Percentiles rank a stretch among this genome's conserved stretches.
phyloP scores from a whole-genome alignment of 2,888 invertebrate genomes.

The Dryadula phaetusa region DNA sequence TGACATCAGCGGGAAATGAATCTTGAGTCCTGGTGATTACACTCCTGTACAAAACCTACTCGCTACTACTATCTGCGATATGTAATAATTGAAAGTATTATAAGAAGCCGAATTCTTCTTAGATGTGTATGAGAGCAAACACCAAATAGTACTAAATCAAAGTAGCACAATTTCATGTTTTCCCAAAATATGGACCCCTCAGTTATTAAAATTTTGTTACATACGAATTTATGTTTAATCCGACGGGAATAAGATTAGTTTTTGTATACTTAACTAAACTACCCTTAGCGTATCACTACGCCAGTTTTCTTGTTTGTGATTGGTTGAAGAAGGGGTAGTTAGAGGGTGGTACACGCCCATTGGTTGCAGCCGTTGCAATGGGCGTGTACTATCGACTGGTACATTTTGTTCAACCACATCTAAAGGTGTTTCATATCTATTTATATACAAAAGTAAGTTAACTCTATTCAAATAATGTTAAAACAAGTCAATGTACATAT shows the following conservation, averaged over 20 bases:
- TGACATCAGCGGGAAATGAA: conserved; percentile 85
- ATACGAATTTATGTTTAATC: conserved; percentile 48
- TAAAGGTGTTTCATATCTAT: neutral
- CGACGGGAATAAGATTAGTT: conserved; percentile 20
- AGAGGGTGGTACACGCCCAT: conserved; percentile 61
- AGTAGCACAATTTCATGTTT: conserved; percentile 62
- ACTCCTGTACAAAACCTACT: conserved; percentile 45
- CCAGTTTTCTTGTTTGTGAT: conserved; percentile 70
- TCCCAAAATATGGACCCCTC: conserved; percentile 56
- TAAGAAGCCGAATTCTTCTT: conserved; percentile 4
- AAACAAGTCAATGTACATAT: no score
- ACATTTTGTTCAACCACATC: conserved; percentile 7
- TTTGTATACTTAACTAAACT: conserved; percentile 44
- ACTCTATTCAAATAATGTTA: neutral
- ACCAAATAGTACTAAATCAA: conserved; percentile 71
- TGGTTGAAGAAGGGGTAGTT: conserved; percentile 62
- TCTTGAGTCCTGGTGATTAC: conserved; percentile 69
- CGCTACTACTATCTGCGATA: conserved; percentile 25
- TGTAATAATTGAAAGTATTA: neutral
- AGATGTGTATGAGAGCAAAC: conserved; percentile 36
- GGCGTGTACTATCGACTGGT: conserved; percentile 68
- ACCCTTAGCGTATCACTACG: conserved; percentile 59
- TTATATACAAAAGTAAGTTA: neutral
- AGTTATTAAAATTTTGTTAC: conserved; percentile 63
- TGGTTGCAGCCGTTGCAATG: conserved; percentile 68